Evolutionary conservation across 2,888 invertebrate genomes (phyloP), one percentile per base, ranked within the genome.

Genomic region (Sesia apiformis): DNA sequence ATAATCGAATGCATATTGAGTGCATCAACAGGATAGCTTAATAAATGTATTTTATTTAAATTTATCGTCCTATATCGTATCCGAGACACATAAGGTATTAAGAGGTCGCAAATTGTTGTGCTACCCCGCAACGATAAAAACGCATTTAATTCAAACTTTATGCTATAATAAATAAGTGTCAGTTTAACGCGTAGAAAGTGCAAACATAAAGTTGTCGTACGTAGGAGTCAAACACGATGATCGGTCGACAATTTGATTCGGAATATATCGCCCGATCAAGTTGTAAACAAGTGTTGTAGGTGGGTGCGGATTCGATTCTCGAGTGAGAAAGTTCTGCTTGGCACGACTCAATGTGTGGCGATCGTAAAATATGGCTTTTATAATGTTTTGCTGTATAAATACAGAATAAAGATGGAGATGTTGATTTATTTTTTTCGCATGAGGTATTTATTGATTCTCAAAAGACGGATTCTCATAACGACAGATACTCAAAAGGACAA

Each of bases 241-340:
- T 81, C 78, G 76, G 72, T 77, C 74, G 81, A 84, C 84, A 81
- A 84, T 86, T 85, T 81, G 81, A 84, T 81, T 76, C 72, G 69
- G 67, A 85, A 86, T 83, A 82, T 85, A 85, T 85, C 72, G 83
- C 70, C 59, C 67, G 70, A 73, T 67, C 60, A 61, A 65, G 77
- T 69, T 82, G 83, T 84, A 83, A 86, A 86, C 84, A 85, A 76
- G 74, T 67, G 52, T 46, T 71, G 76, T 78, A 78, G 79, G 83
- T 79, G 78, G 76, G 69, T 75, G 69, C 66, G 61, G 69, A 78
- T 84, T 84, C 77, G 78, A 76, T 70, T 76, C 82, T 69, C 69
- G 66, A 69, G 63, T 46, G 46, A 38, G 71, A 72, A 71, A 71
- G 72, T 70, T 73, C 76, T 80, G 76, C 74, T 72, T 70, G 68